Conservation (phyloP, 2,797 vertebrate species). For the Gymnoscopelus braueri region DNA sequence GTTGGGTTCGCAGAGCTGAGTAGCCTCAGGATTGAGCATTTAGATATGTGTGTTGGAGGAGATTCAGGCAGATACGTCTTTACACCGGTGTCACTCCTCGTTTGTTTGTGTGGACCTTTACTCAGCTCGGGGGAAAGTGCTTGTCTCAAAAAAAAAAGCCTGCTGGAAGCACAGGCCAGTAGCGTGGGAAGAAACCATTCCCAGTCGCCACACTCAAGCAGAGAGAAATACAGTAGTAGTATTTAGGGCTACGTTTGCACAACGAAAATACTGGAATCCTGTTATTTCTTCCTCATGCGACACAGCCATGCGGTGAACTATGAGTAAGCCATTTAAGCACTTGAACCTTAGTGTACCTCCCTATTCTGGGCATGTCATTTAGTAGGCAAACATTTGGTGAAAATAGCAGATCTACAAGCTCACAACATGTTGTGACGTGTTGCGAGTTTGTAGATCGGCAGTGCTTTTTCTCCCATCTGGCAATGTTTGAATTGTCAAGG, state of each 20-base stretch:
- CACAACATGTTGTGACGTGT: too few species aligned
- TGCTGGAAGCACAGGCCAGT: conserved; percentile 49
- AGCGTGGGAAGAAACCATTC: conserved; percentile 70
- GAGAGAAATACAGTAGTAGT: conserved; percentile 39
- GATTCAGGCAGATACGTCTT: conserved; percentile 81
- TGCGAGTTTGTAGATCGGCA: conserved; percentile 33
- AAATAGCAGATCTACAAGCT: too few species aligned
- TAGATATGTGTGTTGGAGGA: conserved; percentile 84
- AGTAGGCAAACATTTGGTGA: too few species aligned
- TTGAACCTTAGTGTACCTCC: too few species aligned
- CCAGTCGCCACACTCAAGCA: conserved; percentile 57
- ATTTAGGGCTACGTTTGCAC: too few species aligned
- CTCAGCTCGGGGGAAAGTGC: conserved; percentile 70
- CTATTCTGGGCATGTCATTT: too few species aligned
- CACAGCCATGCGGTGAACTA: conserved; percentile 40
- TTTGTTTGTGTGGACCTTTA: conserved; percentile 84
- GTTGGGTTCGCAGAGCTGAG: conserved; percentile 67
- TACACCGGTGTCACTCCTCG: conserved; percentile 87
- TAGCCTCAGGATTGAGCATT: conserved; percentile 83
- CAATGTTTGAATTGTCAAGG: conserved; percentile 70
- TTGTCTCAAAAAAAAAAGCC: conserved; percentile 56
- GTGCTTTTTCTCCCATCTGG: conserved; percentile 51
- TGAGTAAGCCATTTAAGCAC: conserved; percentile 25
- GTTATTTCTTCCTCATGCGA: too few species aligned
- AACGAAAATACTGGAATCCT: too few species aligned